Evolutionary conservation across 2,113 vertebrate genomes (phyloP).

Genomic region (Lanius collurio): DNA sequence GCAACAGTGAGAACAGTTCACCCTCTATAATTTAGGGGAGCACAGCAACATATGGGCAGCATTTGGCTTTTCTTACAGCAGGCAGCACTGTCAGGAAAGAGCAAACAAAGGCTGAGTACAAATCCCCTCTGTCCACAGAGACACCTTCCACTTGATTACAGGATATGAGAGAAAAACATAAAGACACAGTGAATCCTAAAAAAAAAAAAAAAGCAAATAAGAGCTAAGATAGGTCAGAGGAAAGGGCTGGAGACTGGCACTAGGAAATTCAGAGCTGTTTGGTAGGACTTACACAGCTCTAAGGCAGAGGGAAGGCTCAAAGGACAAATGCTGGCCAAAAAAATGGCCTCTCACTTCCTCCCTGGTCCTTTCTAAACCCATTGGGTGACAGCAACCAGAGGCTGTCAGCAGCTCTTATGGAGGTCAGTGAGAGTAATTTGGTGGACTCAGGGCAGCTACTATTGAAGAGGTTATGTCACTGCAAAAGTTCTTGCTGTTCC

Average conservation of each 20-base stretch:
- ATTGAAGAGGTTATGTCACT: neutral
- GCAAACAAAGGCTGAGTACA: conserved; percentile 40
- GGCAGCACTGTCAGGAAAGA: conserved; percentile 1
- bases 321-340: neutral
- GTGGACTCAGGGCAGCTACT: neutral
- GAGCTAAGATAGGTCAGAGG: neutral
- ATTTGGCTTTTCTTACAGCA: conserved; percentile 46
- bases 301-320: neutral
- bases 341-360: neutral
- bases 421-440: neutral
- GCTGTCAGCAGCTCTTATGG: neutral
- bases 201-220: neutral
- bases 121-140: conserved; percentile 19
- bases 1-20: conserved; percentile 13
- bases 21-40: conserved; percentile 43
- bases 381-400: neutral
- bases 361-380: neutral
- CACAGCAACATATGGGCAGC: neutral
- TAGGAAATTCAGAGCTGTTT: neutral
- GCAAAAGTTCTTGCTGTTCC: neutral
- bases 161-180: conserved; percentile 39
- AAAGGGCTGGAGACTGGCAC: neutral
- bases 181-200: neutral
- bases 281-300: neutral
- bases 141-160: conserved; percentile 42